phyloP scores from a whole-genome alignment of 2,113 vertebrate genomes.

The human region GRCh38 chr2:239168501-239169000 shows the following conservation, averaged over 20 bases:
- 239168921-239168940: background rate
- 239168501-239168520: background rate
- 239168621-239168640: background rate
- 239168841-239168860: constrained; percentile 8
- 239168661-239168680: background rate
- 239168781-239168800: background rate
- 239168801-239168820: background rate
- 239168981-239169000: background rate
- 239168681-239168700: background rate
- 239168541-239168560: background rate
- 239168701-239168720: accelerated
- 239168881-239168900: background rate
- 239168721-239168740: background rate
- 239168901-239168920: background rate
- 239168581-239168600: background rate
- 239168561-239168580: background rate
- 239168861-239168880: constrained; percentile 47
- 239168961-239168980: accelerated
- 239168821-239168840: background rate
- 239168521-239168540: background rate
- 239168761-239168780: background rate
- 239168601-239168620: background rate
- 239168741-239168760: background rate
- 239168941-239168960: accelerated
- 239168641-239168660: background rate